These are phyloP conservation scores for Hypotaenidia okinawae DNA, from an alignment of 2,797 vertebrate species.

Conservation along the genomic window DNA sequence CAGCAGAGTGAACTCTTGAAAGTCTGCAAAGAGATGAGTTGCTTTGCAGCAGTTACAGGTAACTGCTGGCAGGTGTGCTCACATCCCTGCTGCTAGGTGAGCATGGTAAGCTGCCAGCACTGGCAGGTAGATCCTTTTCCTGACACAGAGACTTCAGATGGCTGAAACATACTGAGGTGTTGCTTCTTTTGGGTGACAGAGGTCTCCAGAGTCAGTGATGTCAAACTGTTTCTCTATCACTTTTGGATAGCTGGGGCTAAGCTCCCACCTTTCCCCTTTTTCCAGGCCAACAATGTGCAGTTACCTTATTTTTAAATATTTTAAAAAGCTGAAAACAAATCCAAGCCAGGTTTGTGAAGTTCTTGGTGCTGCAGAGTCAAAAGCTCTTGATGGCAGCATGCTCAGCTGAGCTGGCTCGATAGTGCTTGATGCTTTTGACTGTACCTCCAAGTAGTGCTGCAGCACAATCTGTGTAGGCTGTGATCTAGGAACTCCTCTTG, in stretches of 20 bases:
- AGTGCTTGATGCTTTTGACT: background rate
- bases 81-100: background rate
- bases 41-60: background rate
- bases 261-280: background rate
- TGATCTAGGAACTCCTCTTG: background rate
- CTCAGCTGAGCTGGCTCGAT: background rate
- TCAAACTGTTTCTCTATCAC: background rate
- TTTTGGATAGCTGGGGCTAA: background rate
- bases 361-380: background rate
- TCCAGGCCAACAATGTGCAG: background rate
- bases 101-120: background rate
- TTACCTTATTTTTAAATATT: background rate
- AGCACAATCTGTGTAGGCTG: background rate
- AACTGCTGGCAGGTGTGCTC: background rate
- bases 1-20: background rate
- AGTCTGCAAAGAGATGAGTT: background rate
- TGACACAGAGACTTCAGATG: background rate
- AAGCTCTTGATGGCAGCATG: background rate
- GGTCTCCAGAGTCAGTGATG: slow-evolving; percentile 37
- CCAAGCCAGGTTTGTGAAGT: background rate
- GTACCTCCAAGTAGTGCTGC: background rate
- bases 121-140: background rate
- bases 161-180: background rate
- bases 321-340: background rate
- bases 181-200: background rate